Conservation (phyloP, 2,888 invertebrate species). For the Sussaba pulchella region DNA sequence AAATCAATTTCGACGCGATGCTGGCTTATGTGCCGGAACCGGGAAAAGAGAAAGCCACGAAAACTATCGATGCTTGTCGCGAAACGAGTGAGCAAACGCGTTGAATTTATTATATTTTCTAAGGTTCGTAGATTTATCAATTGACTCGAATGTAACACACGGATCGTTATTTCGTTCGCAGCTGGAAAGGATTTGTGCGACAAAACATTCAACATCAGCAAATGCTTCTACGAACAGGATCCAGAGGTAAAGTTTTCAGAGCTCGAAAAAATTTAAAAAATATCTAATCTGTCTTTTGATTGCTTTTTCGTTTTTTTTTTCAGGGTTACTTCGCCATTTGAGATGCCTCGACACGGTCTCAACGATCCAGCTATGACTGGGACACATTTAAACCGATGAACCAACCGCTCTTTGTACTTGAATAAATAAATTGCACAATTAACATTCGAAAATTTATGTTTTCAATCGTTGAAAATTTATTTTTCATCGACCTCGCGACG, state of each 20-base stretch:
- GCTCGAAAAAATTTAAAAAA: slow-evolving; percentile 3
- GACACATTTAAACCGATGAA: neutral
- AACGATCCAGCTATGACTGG: neutral
- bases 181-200: slow-evolving; percentile 77
- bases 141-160: neutral
- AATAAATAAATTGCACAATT: slow-evolving; percentile 48
- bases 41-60: slow-evolving; percentile 58
- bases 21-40: slow-evolving; percentile 64
- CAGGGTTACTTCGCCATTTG: slow-evolving; percentile 72
- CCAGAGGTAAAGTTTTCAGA: slow-evolving; percentile 73
- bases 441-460: neutral
- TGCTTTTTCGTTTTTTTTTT: slow-evolving; percentile 26
- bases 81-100: slow-evolving; percentile 62
- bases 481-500: neutral
- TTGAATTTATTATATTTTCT: neutral
- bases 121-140: slow-evolving; percentile 4
- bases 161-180: slow-evolving; percentile 60
- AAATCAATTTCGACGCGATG: slow-evolving; percentile 68
- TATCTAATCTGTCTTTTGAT: too few species aligned
- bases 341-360: neutral
- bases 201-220: slow-evolving; percentile 73
- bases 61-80: slow-evolving; percentile 70
- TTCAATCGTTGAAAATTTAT: slow-evolving; percentile 3
- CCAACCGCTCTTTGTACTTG: slow-evolving; percentile 22
- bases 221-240: slow-evolving; percentile 76